phyloP scores from a whole-genome alignment of 2,113 vertebrate genomes.

The Mustela lutreola region DNA sequence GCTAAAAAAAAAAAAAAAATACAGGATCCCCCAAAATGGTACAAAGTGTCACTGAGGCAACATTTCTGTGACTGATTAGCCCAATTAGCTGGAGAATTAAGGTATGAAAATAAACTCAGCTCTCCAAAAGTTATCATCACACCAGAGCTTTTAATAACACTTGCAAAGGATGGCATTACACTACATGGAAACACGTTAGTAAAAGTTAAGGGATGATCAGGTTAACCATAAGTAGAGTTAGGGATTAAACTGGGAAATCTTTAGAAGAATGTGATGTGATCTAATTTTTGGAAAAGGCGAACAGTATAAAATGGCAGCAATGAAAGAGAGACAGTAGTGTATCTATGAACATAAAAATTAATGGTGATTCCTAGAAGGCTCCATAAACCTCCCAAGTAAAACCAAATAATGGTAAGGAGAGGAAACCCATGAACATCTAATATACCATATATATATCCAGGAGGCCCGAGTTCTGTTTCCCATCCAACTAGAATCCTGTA shows the following conservation, averaged over 20 bases:
- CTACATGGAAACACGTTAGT: background rate
- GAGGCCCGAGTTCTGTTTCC: background rate
- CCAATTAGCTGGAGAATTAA: background rate
- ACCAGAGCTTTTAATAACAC: background rate
- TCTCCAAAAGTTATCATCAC: background rate
- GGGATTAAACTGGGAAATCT: background rate
- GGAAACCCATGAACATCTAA: background rate
- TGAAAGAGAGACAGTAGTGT: background rate
- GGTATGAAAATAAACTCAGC: background rate
- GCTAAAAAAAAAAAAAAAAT: background rate
- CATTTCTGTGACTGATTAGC: background rate
- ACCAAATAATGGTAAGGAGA: background rate
- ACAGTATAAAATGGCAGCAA: background rate
- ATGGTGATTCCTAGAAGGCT: background rate
- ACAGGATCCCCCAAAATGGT: background rate
- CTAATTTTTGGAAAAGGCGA: background rate
- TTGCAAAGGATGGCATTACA: background rate
- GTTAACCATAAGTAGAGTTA: background rate
- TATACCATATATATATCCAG: no score
- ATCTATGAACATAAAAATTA: background rate
- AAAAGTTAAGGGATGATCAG: background rate
- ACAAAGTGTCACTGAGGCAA: background rate
- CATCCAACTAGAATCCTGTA: background rate
- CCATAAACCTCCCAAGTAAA: slow-evolving; percentile 37
- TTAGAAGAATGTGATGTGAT: background rate